Evolutionary conservation across 1,140 invertebrate species (phyloP).

Genomic region (Calephelis nemesis): DNA sequence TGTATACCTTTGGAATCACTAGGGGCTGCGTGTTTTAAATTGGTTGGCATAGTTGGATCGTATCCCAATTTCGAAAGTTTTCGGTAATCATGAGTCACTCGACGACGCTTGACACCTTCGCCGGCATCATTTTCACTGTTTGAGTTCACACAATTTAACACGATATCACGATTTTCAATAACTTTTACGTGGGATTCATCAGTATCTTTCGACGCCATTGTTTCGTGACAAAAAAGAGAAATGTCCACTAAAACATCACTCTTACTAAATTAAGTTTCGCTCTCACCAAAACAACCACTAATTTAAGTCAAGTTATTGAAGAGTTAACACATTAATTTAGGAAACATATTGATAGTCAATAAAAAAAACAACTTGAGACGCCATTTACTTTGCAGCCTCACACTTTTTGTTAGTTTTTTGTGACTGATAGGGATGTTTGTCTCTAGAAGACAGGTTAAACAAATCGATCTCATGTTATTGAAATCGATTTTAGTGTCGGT

Average conservation of each 20-base stretch:
- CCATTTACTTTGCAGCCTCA: constrained; percentile 72
- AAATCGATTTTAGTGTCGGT: not conserved
- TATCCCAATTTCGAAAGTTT: constrained; percentile 71
- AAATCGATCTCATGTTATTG: not conserved
- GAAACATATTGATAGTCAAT: constrained; percentile 67
- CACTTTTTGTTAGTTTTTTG: constrained; percentile 62
- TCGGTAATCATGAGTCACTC: constrained; percentile 67
- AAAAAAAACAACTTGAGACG: constrained; percentile 77
- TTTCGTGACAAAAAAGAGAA: constrained; percentile 52
- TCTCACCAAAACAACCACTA: constrained; percentile 7
- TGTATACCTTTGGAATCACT: constrained; percentile 64
- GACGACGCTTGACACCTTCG: constrained; percentile 65
- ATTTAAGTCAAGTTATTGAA: constrained; percentile 16
- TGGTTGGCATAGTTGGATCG: constrained; percentile 70
- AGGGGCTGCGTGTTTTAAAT: constrained; percentile 51
- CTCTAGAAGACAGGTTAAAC: not conserved
- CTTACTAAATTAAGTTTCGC: constrained; percentile 5
- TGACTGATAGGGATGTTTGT: not conserved
- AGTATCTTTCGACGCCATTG: constrained; percentile 73
- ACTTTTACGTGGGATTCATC: constrained; percentile 69
- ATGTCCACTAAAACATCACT: constrained; percentile 45
- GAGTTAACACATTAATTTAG: constrained; percentile 49
- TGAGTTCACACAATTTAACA: constrained; percentile 48
- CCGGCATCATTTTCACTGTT: constrained; percentile 57
- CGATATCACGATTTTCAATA: constrained; percentile 59